Conservation (phyloP, 1,140 invertebrate species). For the Helicoverpa armigera region DNA sequence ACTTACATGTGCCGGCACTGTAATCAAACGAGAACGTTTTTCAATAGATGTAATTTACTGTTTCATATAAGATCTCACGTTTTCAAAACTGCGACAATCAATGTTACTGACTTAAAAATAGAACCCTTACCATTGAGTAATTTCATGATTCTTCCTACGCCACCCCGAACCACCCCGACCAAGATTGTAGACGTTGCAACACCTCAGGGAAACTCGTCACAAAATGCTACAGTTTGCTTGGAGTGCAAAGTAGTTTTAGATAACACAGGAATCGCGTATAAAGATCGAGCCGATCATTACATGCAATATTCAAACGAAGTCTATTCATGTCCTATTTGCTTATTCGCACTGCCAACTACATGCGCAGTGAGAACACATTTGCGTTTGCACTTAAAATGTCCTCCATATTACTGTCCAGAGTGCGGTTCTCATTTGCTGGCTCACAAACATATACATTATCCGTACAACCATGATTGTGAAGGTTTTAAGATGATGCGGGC, state of each 20-base stretch:
- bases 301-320: conserved; percentile 67
- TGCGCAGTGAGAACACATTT: conserved; percentile 84
- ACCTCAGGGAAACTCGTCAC: background rate
- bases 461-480: conserved; percentile 84
- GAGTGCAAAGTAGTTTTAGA: conserved; percentile 72
- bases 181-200: background rate
- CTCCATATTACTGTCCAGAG: conserved; percentile 86
- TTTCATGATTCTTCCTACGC: conserved; percentile 48
- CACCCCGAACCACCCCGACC: background rate
- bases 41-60: conserved; percentile 81
- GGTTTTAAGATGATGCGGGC: conserved; percentile 85
- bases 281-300: conserved; percentile 75
- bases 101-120: conserved; percentile 76
- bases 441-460: conserved; percentile 64
- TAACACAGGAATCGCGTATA: conserved; percentile 54
- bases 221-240: conserved; percentile 56
- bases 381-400: conserved; percentile 78
- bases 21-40: conserved; percentile 66
- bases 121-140: conserved; percentile 71
- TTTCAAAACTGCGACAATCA: conserved; percentile 81
- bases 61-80: conserved; percentile 80
- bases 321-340: conserved; percentile 78
- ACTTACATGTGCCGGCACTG: conserved; percentile 77
- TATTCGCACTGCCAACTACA: conserved; percentile 79
- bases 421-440: conserved; percentile 80